Conservation (phyloP, 2,113 vertebrate species). For the Strix uralensis region DNA sequence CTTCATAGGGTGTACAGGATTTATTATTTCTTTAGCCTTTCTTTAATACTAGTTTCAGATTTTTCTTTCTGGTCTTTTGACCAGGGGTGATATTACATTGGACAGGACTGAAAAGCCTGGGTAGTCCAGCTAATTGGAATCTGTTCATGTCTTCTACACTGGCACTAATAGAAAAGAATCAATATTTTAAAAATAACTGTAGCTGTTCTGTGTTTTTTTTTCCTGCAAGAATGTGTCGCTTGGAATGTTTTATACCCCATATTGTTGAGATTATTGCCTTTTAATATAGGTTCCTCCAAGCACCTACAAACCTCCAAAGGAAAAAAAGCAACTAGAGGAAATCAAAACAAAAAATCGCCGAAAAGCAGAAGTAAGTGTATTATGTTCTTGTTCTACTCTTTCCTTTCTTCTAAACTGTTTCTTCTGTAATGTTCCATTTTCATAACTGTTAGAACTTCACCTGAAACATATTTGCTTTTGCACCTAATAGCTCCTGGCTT, state of each 20-base stretch:
- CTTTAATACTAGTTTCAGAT: not conserved
- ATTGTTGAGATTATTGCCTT: not conserved
- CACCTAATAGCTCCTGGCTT: not conserved
- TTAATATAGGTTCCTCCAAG: conserved; percentile 80
- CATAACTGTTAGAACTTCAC: not conserved
- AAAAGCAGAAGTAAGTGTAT: conserved; percentile 77
- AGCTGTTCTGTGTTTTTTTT: not conserved
- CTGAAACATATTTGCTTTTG: not conserved
- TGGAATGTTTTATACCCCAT: not conserved
- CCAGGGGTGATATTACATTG: not conserved
- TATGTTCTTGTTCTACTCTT: not conserved
- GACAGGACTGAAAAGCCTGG: not conserved
- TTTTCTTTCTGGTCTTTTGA: not conserved
- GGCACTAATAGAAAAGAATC: conserved; percentile 5
- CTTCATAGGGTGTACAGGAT: not conserved
- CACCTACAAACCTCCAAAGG: conserved; percentile 81
- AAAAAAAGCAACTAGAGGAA: conserved; percentile 75
- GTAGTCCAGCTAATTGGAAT: not conserved
- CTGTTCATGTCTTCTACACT: not conserved
- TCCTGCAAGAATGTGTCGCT: not conserved
- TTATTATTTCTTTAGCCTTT: not conserved
- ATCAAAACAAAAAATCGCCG: conserved; percentile 76
- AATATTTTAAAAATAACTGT: not conserved
- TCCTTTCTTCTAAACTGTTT: not conserved
- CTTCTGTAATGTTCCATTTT: not conserved